Evolutionary conservation across 2,888 invertebrate genomes (phyloP).

Genomic region (Oxycera nigricornis): DNA sequence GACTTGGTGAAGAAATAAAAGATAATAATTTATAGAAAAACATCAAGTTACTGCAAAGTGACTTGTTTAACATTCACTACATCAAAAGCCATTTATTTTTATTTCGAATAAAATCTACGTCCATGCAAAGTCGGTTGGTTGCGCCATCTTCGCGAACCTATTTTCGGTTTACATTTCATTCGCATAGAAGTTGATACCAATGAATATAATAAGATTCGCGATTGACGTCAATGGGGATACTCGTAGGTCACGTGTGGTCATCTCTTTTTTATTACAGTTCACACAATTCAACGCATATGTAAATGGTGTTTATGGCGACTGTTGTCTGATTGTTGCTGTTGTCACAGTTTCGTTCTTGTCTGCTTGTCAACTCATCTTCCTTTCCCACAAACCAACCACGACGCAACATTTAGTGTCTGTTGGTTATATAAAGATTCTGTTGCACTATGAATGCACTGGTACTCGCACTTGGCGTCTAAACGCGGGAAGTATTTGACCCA

Average conservation of each 20-base stretch:
- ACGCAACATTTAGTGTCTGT: background rate
- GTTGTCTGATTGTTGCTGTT: background rate
- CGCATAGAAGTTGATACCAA: background rate
- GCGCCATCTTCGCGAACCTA: background rate
- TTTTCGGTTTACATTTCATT: background rate
- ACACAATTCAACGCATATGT: background rate
- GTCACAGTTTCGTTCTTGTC: background rate
- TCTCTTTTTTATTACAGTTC: background rate
- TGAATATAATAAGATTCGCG: constrained; percentile 1
- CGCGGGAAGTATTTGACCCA: background rate
- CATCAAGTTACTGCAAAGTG: too few species aligned
- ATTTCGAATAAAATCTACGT: too few species aligned
- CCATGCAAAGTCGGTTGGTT: too few species aligned
- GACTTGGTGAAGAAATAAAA: too few species aligned
- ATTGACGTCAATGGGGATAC: constrained; percentile 6
- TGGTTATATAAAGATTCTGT: background rate
- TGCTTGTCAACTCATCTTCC: background rate
- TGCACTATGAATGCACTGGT: background rate
- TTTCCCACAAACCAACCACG: background rate
- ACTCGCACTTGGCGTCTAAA: background rate
- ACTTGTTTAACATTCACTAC: too few species aligned
- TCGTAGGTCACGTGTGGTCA: background rate
- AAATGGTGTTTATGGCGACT: too few species aligned
- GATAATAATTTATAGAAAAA: too few species aligned
- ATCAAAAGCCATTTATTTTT: too few species aligned